phyloP scores from a whole-genome alignment of 2,797 vertebrate genomes.

The Heliangelus exortis region DNA sequence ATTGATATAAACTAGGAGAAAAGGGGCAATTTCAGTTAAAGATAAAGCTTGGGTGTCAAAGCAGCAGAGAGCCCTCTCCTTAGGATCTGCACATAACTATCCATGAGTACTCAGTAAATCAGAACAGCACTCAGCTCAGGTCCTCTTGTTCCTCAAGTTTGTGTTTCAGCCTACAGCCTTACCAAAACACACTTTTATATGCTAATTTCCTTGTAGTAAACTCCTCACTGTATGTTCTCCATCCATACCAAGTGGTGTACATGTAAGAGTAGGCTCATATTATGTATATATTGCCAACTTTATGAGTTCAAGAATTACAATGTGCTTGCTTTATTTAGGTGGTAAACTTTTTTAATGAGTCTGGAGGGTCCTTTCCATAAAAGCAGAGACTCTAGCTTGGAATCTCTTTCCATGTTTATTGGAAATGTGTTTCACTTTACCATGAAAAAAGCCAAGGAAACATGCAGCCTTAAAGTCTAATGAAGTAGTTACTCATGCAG shows the following conservation, averaged over 20 bases:
- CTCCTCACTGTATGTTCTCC: background rate
- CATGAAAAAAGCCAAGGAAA: conserved; percentile 38
- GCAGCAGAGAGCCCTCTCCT: background rate
- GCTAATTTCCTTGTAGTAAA: conserved; percentile 57
- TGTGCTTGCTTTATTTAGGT: conserved; percentile 34
- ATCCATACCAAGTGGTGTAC: background rate
- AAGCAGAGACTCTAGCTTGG: conserved; percentile 57
- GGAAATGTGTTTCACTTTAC: conserved; percentile 63
- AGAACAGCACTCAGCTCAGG: rapidly evolving
- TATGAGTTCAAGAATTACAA: conserved; percentile 42
- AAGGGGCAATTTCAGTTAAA: background rate
- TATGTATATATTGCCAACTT: conserved; percentile 23
- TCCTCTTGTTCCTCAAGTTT: background rate
- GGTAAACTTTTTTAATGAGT: conserved; percentile 69
- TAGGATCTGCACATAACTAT: background rate
- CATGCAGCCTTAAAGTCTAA: conserved; percentile 46
- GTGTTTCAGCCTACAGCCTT: background rate
- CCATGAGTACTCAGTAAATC: background rate
- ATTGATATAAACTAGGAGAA: background rate
- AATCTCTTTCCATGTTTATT: conserved; percentile 63
- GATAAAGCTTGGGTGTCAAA: background rate
- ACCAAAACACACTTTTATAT: conserved; percentile 42
- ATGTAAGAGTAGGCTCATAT: background rate
- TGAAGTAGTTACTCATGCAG: conserved; percentile 44
- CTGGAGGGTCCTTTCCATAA: conserved; percentile 60